Conservation (phyloP, 2,113 vertebrate species). For the Seriola rivoliana region DNA sequence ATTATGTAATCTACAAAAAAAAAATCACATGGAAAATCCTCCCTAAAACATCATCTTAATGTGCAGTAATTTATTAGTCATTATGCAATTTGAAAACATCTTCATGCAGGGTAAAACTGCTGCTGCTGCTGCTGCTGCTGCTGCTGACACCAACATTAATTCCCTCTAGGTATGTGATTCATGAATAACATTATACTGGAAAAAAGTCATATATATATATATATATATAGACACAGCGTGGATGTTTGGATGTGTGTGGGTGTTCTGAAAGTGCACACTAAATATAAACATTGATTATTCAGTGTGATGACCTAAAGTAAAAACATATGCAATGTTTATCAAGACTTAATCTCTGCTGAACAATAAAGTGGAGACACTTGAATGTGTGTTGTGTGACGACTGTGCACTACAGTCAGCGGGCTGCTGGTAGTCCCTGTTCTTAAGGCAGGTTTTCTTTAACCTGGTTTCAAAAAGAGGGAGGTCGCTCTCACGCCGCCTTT, state of each 20-base stretch:
- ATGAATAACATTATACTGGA: background rate
- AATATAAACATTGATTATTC: too few relatives aligned
- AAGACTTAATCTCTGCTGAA: too few relatives aligned
- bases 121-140: too few relatives aligned
- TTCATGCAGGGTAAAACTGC: background rate
- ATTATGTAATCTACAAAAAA: background rate
- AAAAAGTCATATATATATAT: background rate
- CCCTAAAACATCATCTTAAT: background rate
- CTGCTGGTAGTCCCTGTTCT: background rate
- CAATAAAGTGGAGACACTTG: background rate
- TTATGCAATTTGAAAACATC: background rate
- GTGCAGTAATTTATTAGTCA: background rate
- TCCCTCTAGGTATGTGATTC: background rate
- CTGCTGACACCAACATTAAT: background rate
- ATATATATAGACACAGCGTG: background rate
- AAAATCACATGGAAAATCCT: background rate
- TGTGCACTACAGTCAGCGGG: background rate
- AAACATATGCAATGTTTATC: too few relatives aligned
- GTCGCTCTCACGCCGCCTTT: background rate
- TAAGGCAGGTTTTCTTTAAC: background rate
- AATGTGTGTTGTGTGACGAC: background rate
- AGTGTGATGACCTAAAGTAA: too few relatives aligned
- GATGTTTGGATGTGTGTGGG: background rate
- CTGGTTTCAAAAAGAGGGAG: background rate
- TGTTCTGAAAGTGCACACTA: too few relatives aligned